Base-by-base conservation (phyloP, 2,888 invertebrate species). In the Diarsia rubi region DNA sequence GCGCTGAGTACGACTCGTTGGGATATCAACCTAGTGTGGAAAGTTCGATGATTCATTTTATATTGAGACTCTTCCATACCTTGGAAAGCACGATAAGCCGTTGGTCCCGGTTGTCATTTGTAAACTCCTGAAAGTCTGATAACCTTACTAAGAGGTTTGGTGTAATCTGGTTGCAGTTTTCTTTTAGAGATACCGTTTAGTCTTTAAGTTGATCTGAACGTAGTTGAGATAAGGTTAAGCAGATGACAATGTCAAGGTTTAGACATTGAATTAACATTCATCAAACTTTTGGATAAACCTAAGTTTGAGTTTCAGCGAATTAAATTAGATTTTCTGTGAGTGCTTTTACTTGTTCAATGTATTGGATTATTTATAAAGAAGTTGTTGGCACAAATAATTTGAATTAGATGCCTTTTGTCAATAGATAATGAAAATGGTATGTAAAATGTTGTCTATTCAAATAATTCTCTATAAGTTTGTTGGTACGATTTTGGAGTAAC, bases 251-350 rank as follows among this genome's bases (percentile, higher is more conserved):
- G 27, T 59, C 3, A 42, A 42, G 12, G 14, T 5, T 62, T 6
- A 24, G 27, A 68, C 16, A 21, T 62, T 45, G 21, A 31, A 75
- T 76, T 60, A 45, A 16, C 31, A 62, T 54, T 65, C 27, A n/a
- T 24, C 11, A 45, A 77, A 73, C 44, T 62, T 73, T 63, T 37
- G 52, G 54, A 73, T 57, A 73, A 27, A 42, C 14, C 66, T 44
- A 31, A 16, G 49, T 59, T 77, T 31, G 47, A 47, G n/a, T 62
- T 83, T 52, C 24, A 59, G 19, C 19, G 11, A 27, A 19, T 60
- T 78, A 27, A 71, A 65, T 78, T 59, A 47, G 24, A 27, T 78
- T 54, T 69, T 68, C 47, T 27, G 24, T 67, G 59, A 78, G 31
- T 54, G 83, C 47, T 63, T 69, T 75, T 44, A 65, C 45, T 44